Conservation (phyloP, 2,888 invertebrate genomes). For the Aradus depressus region DNA sequence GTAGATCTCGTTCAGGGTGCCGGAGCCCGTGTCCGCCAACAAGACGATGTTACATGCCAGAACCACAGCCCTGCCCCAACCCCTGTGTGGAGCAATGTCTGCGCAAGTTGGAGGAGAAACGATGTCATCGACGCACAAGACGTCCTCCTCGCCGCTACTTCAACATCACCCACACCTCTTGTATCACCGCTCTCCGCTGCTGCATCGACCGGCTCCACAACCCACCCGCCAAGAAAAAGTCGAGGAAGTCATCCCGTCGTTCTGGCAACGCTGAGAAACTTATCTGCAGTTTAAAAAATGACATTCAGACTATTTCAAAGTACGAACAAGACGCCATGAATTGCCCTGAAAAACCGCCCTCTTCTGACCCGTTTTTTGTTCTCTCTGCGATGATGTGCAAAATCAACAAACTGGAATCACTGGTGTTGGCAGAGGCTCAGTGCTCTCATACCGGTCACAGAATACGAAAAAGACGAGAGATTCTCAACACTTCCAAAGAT, state of each 20-base stretch:
- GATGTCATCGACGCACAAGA: conserved; percentile 1
- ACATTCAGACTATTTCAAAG: conserved; percentile 6
- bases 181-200: conserved; percentile 4
- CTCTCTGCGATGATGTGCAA: conserved; percentile 17
- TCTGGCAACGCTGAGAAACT: not conserved
- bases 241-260: not conserved
- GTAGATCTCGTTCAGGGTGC: too few species aligned
- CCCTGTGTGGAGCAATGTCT: too few species aligned
- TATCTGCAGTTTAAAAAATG: conserved; percentile 5
- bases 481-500: conserved; percentile 1
- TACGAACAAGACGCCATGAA: not conserved
- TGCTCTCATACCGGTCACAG: not conserved
- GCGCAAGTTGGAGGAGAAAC: too few species aligned
- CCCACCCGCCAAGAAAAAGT: too few species aligned
- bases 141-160: not conserved
- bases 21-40: too few species aligned
- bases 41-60: conserved; percentile 8
- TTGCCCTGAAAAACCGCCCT: not conserved
- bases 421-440: not conserved
- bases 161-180: conserved; percentile 11
- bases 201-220: not conserved
- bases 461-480: not conserved
- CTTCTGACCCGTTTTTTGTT: conserved; percentile 5
- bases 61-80: too few species aligned
- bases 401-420: conserved; percentile 7